Evolutionary conservation across 2,888 invertebrate genomes (phyloP).

Genomic region (Nycteola revayana): DNA sequence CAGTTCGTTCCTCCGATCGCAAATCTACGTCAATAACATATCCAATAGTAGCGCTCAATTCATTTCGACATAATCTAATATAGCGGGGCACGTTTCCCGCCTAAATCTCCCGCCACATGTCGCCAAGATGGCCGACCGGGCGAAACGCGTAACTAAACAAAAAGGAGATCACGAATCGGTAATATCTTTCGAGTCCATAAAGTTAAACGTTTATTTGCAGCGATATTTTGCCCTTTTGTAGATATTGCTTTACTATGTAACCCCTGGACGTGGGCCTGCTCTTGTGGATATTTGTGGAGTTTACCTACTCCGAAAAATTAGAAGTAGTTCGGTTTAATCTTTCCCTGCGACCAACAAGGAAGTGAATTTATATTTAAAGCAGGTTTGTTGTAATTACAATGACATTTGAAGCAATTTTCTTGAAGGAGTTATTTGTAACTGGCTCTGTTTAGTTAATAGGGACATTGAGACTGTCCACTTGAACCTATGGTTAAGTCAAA

Average conservation of each 20-base stretch:
- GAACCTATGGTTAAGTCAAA: constrained; percentile 30
- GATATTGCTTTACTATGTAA: constrained; percentile 76
- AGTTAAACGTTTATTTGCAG: constrained; percentile 82
- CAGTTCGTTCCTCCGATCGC: constrained; percentile 82
- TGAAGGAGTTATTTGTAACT: constrained; percentile 28
- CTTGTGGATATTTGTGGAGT: constrained; percentile 33
- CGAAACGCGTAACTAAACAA: constrained; percentile 77
- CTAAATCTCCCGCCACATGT: constrained; percentile 82
- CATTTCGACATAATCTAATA: constrained; percentile 82
- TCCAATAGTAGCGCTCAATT: constrained; percentile 81
- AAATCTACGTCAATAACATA: constrained; percentile 83
- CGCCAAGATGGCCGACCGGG: constrained; percentile 80
- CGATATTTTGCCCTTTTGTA: constrained; percentile 79
- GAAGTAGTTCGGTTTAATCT: too few species aligned
- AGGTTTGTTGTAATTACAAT: constrained; percentile 23
- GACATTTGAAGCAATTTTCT: constrained; percentile 32
- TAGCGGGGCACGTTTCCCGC: constrained; percentile 79
- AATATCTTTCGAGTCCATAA: constrained; percentile 82
- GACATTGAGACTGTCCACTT: constrained; percentile 25
- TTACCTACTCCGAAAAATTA: constrained; percentile 20
- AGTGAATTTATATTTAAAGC: constrained; percentile 23
- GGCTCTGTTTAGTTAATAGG: constrained; percentile 28
- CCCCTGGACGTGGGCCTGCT: constrained; percentile 40
- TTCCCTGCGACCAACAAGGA: constrained; percentile 22
- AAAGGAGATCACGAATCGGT: constrained; percentile 82